Percentiles rank a stretch among this genome's conserved stretches.
Conservation (phyloP, 2,888 invertebrate species). For the Frankliniella intonsa region DNA sequence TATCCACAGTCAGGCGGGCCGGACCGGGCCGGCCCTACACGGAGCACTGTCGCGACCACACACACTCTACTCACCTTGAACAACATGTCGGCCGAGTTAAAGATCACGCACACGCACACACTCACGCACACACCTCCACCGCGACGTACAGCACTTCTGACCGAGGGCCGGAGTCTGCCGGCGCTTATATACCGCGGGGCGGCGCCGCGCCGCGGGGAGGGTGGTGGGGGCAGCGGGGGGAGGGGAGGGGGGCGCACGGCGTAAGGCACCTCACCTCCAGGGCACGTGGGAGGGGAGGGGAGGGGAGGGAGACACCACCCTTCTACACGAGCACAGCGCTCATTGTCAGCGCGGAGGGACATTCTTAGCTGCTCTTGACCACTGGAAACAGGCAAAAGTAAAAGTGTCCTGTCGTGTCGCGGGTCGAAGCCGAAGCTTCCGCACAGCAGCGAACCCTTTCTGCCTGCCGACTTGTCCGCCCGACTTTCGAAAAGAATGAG, state of each 20-base stretch:
- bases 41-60: neutral
- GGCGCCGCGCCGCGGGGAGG: neutral
- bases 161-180: neutral
- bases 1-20: too few species aligned
- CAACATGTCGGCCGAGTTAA: neutral
- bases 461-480: too few species aligned
- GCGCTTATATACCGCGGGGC: neutral
- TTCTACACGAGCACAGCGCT: neutral
- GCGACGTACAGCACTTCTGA: constrained; percentile 9
- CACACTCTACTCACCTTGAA: neutral
- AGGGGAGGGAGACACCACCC: neutral
- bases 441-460: too few species aligned
- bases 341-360: neutral
- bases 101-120: neutral
- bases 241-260: neutral
- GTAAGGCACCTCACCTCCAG: neutral
- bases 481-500: too few species aligned
- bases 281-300: neutral
- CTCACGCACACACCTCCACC: constrained; percentile 10
- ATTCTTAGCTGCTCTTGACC: neutral
- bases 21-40: too few species aligned
- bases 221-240: neutral
- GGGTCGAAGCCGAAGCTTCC: too few species aligned
- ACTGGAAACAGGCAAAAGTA: neutral
- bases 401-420: neutral